Percentiles rank a stretch among this genome's conserved stretches.
These are phyloP conservation scores for Microctenopoma steveboyesi DNA, from an alignment of 2,797 vertebrate genomes.

Conservation along the genomic window DNA sequence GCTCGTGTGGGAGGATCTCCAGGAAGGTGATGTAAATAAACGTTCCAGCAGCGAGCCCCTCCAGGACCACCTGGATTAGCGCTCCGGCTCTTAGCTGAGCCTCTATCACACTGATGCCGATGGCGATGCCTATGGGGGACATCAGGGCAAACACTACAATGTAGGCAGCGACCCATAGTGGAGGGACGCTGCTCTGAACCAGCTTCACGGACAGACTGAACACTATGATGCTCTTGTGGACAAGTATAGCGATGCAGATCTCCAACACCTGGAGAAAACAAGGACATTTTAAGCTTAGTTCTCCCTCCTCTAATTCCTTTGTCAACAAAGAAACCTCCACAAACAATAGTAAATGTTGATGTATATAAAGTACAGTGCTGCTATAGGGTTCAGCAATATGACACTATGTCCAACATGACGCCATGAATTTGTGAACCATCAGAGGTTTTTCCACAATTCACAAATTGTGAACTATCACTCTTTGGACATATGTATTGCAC, in stretches of 20 bases:
- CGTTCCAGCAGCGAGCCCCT: conserved; percentile 89
- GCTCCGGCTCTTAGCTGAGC: conserved; percentile 69
- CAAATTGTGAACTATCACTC: not conserved
- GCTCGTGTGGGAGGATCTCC: conserved; percentile 91
- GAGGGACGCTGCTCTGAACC: conserved; percentile 80
- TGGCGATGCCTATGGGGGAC: conserved; percentile 87
- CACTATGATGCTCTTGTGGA: conserved; percentile 92
- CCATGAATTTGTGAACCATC: not conserved
- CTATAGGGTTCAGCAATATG: not conserved
- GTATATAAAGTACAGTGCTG: too few species aligned
- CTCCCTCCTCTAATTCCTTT: not conserved
- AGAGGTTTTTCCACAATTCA: not conserved
- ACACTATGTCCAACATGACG: not conserved
- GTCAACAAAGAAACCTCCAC: not conserved
- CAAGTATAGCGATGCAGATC: conserved; percentile 90
- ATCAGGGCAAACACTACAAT: conserved; percentile 86
- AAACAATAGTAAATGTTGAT: not conserved
- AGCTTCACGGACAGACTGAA: conserved; percentile 91
- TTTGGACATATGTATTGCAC: not conserved
- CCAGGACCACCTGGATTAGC: conserved; percentile 86
- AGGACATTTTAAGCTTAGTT: not conserved
- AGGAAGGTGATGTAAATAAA: conserved; percentile 94
- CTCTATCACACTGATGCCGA: conserved; percentile 86
- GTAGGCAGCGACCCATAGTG: conserved; percentile 82
- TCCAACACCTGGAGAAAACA: conserved; percentile 81